phyloP scores from a whole-genome alignment of 2,888 invertebrate species.

The Mylabris sibirica region DNA sequence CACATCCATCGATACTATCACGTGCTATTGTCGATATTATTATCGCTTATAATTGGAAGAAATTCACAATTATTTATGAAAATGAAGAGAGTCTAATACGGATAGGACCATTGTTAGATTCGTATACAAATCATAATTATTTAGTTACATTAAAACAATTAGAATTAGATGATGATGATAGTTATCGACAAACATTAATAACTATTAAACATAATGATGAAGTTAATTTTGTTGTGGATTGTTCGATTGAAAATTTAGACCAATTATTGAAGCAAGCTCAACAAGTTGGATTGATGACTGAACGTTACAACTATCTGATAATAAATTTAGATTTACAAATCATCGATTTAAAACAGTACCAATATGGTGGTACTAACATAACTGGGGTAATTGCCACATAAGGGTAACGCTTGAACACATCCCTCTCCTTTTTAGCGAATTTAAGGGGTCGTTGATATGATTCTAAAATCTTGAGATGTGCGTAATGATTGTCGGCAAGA shows the following conservation, averaged over 20 bases:
- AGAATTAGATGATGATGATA: constrained; percentile 68
- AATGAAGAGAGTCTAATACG: constrained; percentile 72
- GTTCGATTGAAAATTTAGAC: constrained; percentile 67
- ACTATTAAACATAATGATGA: constrained; percentile 75
- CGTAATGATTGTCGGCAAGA: no score
- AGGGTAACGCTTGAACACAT: no score
- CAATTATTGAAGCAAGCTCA: constrained; percentile 75
- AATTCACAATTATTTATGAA: constrained; percentile 86
- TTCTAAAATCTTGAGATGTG: no score
- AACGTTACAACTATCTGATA: constrained; percentile 78
- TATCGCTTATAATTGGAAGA: constrained; percentile 76
- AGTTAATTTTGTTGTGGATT: constrained; percentile 78
- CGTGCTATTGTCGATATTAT: constrained; percentile 75
- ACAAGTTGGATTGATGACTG: constrained; percentile 86
- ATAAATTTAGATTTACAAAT: constrained; percentile 85
- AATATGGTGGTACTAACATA: constrained; percentile 83
- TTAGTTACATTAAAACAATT: constrained; percentile 69
- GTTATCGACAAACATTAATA: constrained; percentile 74
- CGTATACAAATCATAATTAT: constrained; percentile 64
- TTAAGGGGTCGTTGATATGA: no score
- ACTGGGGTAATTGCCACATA: constrained; percentile 69
- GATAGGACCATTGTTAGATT: constrained; percentile 75
- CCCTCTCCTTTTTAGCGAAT: no score
- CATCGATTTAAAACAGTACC: constrained; percentile 78
- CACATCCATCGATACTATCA: constrained; percentile 35